Base-by-base conservation (phyloP, 2,888 invertebrate genomes). In the Limenitis camilla region DNA sequence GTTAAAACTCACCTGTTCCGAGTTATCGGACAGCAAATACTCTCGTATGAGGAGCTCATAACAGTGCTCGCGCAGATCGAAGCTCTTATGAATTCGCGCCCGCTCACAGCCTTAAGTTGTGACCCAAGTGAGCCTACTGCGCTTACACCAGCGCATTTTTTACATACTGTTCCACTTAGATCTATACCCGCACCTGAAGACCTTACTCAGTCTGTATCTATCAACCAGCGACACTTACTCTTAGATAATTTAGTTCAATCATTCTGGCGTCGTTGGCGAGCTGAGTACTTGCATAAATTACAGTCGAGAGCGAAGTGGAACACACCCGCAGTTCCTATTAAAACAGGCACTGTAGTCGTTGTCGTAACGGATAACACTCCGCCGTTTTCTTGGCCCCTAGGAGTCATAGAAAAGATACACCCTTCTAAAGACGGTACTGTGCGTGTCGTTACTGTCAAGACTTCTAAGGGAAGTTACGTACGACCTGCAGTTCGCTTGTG, bases 291-390 rank as follows among this genome's bases (percentile, higher is more conserved):
- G 8, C 45, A 54, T 33, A 35, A n/a, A 2, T 32, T 58, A n/a
- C 57, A 58, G 30, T 43, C 42, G n/a, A 45, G 56, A 11, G 49
- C 41, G 5, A 60, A 58, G 45, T 60, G 60, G 56, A 38, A 42
- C 8, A 46, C 42, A 6, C 39, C 44, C 27, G 8, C 51, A 8
- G 28, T 27, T 11, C 9, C 39, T 9, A 33, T 60, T 28, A 33
- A 43, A 6, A 10, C 41, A 1, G 55, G 53, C 5, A 40, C 51
- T 0, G 28, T 57, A 4, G 55, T 60, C 3, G 28, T 60, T 11
- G 29, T 60, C 9, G 47, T 49, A 33, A 46, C 45, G 8, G 56
- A 59, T 53, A 19, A 42, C 27, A 2, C 50, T 4, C 59, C 59
- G 8, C 56, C 59, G 1, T 42, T 56, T 28, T 30, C 48, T 8